Conservation (phyloP, 1,140 invertebrate species). For the Hylyphantes graminicola region DNA sequence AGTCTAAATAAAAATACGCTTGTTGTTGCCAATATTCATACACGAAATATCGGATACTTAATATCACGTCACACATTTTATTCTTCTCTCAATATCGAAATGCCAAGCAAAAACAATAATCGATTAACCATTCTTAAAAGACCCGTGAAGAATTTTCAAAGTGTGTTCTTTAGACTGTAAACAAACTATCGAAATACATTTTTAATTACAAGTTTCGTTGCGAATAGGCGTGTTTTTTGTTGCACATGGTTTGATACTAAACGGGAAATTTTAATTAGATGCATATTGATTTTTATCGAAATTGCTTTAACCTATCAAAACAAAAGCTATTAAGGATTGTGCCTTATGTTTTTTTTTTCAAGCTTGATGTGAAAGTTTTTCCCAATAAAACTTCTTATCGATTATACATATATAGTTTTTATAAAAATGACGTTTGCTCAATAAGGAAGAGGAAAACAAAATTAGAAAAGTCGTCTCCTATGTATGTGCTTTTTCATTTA, state of each 20-base stretch:
- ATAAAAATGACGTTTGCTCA: too few relatives aligned
- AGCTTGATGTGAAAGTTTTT: too few relatives aligned
- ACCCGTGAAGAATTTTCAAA: conserved; percentile 2
- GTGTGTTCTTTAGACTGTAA: conserved; percentile 3
- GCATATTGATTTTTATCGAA: conserved; percentile 28
- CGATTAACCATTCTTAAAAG: conserved; percentile 29
- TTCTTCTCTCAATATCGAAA: conserved; percentile 16
- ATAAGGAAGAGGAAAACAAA: too few relatives aligned
- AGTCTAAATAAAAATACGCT: too few relatives aligned
- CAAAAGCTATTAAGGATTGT: too few relatives aligned
- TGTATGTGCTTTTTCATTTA: too few relatives aligned
- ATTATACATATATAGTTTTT: too few relatives aligned
- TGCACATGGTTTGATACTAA: not conserved
- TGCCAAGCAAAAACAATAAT: conserved; percentile 1
- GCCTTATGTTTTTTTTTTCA: too few relatives aligned
- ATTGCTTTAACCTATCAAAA: conserved; percentile 29
- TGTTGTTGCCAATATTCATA: too few relatives aligned
- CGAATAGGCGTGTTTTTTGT: conserved; percentile 21
- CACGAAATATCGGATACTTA: not conserved
- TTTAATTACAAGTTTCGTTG: conserved; percentile 26
- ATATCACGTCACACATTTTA: not conserved
- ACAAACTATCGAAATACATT: conserved; percentile 53
- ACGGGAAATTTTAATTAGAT: conserved; percentile 42
- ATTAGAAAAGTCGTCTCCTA: too few relatives aligned
- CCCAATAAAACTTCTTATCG: too few relatives aligned